Percentiles rank a stretch among this genome's conserved stretches.
Conservation (phyloP, 2,797 vertebrate genomes). For the Parambassis ranga region DNA sequence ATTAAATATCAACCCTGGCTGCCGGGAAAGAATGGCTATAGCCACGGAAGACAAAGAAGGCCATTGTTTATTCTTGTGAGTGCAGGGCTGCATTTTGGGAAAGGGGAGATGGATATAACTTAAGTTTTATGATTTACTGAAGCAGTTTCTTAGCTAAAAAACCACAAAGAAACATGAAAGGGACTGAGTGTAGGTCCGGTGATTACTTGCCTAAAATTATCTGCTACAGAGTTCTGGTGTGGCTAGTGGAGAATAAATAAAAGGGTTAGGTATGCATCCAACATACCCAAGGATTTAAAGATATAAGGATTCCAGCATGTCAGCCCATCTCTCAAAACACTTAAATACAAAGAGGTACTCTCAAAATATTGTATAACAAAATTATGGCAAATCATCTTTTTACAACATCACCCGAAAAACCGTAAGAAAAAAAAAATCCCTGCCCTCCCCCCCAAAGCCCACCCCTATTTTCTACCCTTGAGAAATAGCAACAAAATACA, state of each 20-base stretch:
- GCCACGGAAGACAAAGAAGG: constrained; percentile 82
- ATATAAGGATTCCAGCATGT: constrained; percentile 71
- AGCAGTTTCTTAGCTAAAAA: constrained; percentile 26
- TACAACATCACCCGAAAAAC: constrained; percentile 69
- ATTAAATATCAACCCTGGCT: constrained; percentile 77
- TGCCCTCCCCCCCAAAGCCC: background rate
- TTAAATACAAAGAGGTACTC: constrained; percentile 83
- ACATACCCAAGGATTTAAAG: constrained; percentile 47
- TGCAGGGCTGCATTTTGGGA: constrained; percentile 71
- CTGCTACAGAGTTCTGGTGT: constrained; percentile 53
- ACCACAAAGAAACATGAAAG: background rate
- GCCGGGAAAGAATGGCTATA: constrained; percentile 75
- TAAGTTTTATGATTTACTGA: constrained; percentile 36
- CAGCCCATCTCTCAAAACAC: constrained; percentile 73
- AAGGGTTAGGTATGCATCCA: constrained; percentile 58
- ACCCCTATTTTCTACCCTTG: constrained; percentile 29
- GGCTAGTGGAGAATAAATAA: constrained; percentile 77
- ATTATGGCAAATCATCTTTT: constrained; percentile 78
- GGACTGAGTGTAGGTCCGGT: constrained; percentile 55
- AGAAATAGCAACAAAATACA: constrained; percentile 67
- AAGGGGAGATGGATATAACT: constrained; percentile 26
- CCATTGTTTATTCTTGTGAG: constrained; percentile 76
- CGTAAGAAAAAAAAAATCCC: constrained; percentile 43
- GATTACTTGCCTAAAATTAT: constrained; percentile 56
- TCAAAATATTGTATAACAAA: constrained; percentile 79